These are phyloP conservation scores for Valencia hispanica DNA, from an alignment of 2,797 vertebrate species.

Conservation along the genomic window DNA sequence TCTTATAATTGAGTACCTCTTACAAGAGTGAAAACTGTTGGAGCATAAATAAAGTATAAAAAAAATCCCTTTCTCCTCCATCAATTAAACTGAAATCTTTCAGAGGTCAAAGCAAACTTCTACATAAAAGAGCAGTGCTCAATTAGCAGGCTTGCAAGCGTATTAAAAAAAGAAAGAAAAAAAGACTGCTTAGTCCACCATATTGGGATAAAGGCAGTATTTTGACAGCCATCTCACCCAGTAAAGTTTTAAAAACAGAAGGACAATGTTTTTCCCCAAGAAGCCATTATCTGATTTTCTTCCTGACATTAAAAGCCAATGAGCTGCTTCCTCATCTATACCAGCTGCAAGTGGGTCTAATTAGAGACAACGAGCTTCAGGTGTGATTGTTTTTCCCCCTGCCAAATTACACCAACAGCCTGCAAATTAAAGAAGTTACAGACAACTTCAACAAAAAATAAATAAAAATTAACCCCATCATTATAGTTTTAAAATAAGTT, in stretches of 20 bases:
- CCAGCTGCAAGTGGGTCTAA: constrained; percentile 27
- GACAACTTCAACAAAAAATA: background rate
- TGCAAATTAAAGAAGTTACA: background rate
- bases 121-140: background rate
- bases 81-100: background rate
- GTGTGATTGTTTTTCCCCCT: constrained; percentile 10
- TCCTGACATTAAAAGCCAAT: constrained; percentile 15
- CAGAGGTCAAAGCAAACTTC: background rate
- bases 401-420: constrained; percentile 7
- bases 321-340: constrained; percentile 31
- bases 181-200: background rate
- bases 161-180: background rate
- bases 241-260: background rate
- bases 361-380: constrained; percentile 28
- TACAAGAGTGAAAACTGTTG: background rate
- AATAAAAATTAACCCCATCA: background rate
- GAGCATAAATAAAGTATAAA: background rate
- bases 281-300: background rate
- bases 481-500: background rate
- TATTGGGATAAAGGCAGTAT: background rate
- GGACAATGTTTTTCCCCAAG: background rate
- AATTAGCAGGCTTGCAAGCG: background rate
- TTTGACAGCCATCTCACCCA: background rate
- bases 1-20: background rate
- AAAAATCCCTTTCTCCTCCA: background rate